These are phyloP conservation scores for Oreochromis grahami DNA, from an alignment of 2,797 vertebrate genomes.

Conservation along the genomic window DNA sequence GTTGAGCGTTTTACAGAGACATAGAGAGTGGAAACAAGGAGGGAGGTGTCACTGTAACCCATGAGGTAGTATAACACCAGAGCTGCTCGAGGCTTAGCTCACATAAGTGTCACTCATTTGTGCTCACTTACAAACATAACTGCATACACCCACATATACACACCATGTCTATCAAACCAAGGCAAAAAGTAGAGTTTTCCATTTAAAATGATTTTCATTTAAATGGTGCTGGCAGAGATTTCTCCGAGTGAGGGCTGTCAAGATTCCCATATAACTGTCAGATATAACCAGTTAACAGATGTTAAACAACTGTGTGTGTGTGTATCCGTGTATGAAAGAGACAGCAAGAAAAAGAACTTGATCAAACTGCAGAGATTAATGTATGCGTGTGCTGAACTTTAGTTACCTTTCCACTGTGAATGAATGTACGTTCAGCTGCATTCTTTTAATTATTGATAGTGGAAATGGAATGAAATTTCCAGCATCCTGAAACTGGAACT, in stretches of 20 bases:
- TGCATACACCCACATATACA: background rate
- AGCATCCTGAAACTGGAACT: slow-evolving; percentile 84
- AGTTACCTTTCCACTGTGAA: background rate
- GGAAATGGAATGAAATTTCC: slow-evolving; percentile 90
- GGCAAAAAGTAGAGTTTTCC: background rate
- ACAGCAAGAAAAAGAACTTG: background rate
- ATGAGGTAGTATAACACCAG: slow-evolving; percentile 3
- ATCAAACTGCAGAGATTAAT: background rate
- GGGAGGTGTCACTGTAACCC: slow-evolving; percentile 14
- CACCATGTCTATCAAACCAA: background rate
- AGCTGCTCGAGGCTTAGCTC: slow-evolving; percentile 35
- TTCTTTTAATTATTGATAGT: slow-evolving; percentile 90
- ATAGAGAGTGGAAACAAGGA: background rate
- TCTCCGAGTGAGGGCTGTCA: slow-evolving; percentile 22
- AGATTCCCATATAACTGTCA: slow-evolving; percentile 31
- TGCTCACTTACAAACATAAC: background rate
- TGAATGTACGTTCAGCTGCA: slow-evolving; percentile 42
- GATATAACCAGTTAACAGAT: background rate
- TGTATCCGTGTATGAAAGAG: slow-evolving; percentile 3
- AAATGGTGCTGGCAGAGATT: background rate
- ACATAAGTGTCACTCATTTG: slow-evolving; percentile 30
- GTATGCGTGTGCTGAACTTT: background rate
- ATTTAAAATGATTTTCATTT: slow-evolving; percentile 22
- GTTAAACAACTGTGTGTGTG: background rate
- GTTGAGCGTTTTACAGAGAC: background rate